Base-by-base conservation (phyloP, 2,888 invertebrate species). In the Agelastica alni region DNA sequence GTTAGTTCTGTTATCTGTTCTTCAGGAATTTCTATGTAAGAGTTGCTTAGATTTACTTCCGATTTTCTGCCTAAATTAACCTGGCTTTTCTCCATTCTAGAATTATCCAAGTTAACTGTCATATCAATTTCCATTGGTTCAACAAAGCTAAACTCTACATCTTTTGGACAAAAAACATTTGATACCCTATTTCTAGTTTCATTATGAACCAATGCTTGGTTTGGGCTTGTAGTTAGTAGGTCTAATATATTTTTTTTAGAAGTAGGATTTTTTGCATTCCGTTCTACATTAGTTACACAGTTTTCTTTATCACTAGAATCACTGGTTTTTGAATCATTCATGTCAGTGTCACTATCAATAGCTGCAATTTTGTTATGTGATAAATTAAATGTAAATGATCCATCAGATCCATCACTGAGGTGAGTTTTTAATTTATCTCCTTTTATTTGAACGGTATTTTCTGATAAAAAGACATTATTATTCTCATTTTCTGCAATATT, bases 51-150 rank as follows among this genome's bases (percentile, higher is more conserved):
- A 22, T 36, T 39, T 12, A 56, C n/a, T 9, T 16, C 12, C 2
- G 26, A 17, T 12, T 32, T 32, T 32, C 13, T 13, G 3, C 13
- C 9, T 26, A 9, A 9, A 4, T 43, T 22, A n/a, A 48, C 12
- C 13, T 22, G 12, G 46, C 22, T 47, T 44, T 51, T 48, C 13
- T 59, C 54, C 5, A 42, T 12, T 31, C 31, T 36, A 17, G 59
- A 31, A 34, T 37, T 42, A 14, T 55, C 49, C 16, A 53, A 37
- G 14, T 39, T 30, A 1, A 51, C 22, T 14, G 41, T 46, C 26
- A 55, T 57, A 49, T 67, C 67, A 2, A 67, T 63, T 28, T 64
- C 64, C 67, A 67, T 67, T 3, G 65, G 63, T 53, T 67, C 65
- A 13, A 48, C 28, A 44, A 62, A 64, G 48, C 64, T 64, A 14